Evolutionary conservation across 2,797 vertebrate genomes (phyloP), one percentile per base, ranked within the genome.

Genomic region (Takifugu rubripes): DNA sequence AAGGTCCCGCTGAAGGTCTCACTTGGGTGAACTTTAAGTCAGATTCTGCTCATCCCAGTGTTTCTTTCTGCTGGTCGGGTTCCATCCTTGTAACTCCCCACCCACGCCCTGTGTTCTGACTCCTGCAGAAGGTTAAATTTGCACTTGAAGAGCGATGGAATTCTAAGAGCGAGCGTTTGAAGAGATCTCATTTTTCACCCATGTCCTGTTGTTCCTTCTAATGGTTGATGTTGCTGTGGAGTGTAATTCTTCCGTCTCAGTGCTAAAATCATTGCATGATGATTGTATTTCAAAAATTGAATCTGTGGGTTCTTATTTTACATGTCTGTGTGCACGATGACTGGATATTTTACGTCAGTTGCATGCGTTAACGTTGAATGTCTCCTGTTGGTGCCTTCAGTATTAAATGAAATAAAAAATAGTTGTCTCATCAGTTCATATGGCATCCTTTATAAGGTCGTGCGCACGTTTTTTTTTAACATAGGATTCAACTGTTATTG

Each of bases 381-480:
- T 77, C 50, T 59, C 16, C 56, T 74, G 60, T 70, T 12, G n/a
- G 61, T 75, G 62, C 67, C 62, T 76, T 56, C 1, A 54, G 42
- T 58, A 3, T 59, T 17, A 21, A 25, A 9, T 63, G 16, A 56
- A 81, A 74, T 76, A 70, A 79, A 72, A 63, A 24, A 64, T 63
- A 58, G 57, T 24, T 59, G 54, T 25, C 43, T 66, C 62, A 15
- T 53, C 12, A 40, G 36, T 60, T 44, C 6, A 31, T 15, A n/a
- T 25, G 10, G 24, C 21, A 25, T 17, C 36, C 4, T 40, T 40
- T 40, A 12, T 11, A 14, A 40, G 36, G 36, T 40, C 12, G 36
- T 3, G 1, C 36, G 10, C 36, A 14, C 14, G 31, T 21, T 21
- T 21, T 21, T 21, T 44, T n/a, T 17, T 15, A 44, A 44, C 16